Conservation (phyloP, 2,888 invertebrate species). For the Brenthis ino region DNA sequence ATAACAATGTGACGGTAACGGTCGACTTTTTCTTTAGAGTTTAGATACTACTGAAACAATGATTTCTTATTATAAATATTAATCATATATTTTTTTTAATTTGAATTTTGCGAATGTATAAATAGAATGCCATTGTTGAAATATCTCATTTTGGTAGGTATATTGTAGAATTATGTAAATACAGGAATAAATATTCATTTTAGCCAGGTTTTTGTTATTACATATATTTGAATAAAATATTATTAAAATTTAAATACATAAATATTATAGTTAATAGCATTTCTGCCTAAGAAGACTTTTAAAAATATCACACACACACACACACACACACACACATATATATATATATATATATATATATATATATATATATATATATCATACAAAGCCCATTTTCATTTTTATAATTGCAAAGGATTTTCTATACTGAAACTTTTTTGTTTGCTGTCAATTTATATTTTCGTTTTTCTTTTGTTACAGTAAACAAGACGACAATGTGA, state of each 20-base stretch:
- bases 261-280: not conserved
- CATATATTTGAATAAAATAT: no score
- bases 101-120: not conserved
- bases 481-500: conserved; percentile 70
- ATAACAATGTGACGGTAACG: conserved; percentile 18
- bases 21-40: conserved; percentile 6
- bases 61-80: conserved; percentile 7
- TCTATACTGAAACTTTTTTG: not conserved
- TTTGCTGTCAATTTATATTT: not conserved
- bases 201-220: not conserved
- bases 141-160: not conserved
- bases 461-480: conserved; percentile 58
- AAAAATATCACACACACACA: no score
- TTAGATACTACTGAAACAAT: not conserved
- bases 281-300: not conserved
- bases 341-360: no score
- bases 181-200: not conserved
- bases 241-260: no score
- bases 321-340: no score
- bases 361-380: no score
- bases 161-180: not conserved
- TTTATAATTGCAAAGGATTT: not conserved
- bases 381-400: no score
- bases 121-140: not conserved
- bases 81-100: not conserved